Percentiles rank a stretch among this genome's conserved stretches.
These are phyloP conservation scores for Hoplias malabaricus DNA, from an alignment of 2,113 vertebrate species.

Conservation along the genomic window DNA sequence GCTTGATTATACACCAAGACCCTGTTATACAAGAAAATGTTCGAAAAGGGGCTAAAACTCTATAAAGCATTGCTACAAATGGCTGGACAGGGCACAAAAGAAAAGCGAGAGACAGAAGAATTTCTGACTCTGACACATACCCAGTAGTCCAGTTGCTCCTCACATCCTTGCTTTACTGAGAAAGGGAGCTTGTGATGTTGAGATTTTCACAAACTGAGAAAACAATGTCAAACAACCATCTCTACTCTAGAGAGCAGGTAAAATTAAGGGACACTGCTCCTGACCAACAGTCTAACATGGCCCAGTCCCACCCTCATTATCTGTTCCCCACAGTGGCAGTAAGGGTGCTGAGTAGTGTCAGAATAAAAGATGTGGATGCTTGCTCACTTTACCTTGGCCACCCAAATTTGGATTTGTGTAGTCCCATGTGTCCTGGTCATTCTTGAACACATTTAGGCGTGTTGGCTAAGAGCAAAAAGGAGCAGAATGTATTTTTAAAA, in stretches of 20 bases:
- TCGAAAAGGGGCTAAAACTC: background rate
- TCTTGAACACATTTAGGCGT: slow-evolving; percentile 95
- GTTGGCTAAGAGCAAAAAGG: slow-evolving; percentile 81
- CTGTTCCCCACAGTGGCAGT: slow-evolving; percentile 48
- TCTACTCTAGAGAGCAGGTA: background rate
- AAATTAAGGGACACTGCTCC: background rate
- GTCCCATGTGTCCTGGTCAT: slow-evolving; percentile 96
- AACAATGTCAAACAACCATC: background rate
- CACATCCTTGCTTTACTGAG: slow-evolving; percentile 22
- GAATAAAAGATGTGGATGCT: background rate
- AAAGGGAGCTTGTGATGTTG: slow-evolving; percentile 19
- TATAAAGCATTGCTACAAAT: background rate
- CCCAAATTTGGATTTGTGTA: slow-evolving; percentile 93
- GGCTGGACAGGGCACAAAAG: background rate
- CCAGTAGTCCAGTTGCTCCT: slow-evolving; percentile 49
- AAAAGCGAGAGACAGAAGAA: background rate
- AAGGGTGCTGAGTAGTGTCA: slow-evolving; percentile 41
- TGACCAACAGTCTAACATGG: background rate
- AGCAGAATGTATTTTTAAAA: no score
- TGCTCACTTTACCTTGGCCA: slow-evolving; percentile 81
- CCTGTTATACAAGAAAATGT: no score
- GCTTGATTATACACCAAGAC: no score
- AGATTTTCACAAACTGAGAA: background rate
- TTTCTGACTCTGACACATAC: slow-evolving; percentile 11
- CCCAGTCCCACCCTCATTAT: slow-evolving; percentile 37